Evolutionary conservation across 2,888 invertebrate species (phyloP).

Genomic region (Stenotaenia linearis): DNA sequence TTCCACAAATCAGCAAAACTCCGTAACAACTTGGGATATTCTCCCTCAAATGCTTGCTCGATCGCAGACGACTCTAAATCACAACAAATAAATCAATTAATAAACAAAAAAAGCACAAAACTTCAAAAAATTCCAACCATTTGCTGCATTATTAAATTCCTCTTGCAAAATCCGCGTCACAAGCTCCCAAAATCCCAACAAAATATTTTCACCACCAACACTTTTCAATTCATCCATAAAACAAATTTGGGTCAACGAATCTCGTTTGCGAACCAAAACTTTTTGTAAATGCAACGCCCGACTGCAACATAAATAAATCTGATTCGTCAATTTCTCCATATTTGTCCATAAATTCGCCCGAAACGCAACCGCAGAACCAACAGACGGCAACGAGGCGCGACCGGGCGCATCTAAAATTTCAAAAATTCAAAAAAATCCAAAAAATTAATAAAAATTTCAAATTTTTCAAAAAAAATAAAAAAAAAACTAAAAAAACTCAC

Average conservation of each 20-base stretch:
- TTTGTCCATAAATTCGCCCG: slow-evolving; percentile 76
- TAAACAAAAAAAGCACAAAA: background rate
- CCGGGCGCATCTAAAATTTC: slow-evolving; percentile 52
- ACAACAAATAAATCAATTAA: slow-evolving; percentile 28
- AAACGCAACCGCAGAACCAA: slow-evolving; percentile 56
- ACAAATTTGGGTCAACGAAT: slow-evolving; percentile 52
- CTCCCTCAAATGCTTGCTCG: slow-evolving; percentile 77
- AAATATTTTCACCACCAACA: slow-evolving; percentile 44
- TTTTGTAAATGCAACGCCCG: slow-evolving; percentile 51
- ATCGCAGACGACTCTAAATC: slow-evolving; percentile 53
- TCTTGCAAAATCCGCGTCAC: slow-evolving; percentile 51
- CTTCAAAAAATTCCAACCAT: slow-evolving; percentile 42
- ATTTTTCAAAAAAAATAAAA: too few relatives aligned
- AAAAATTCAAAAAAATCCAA: background rate
- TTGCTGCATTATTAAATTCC: slow-evolving; percentile 51
- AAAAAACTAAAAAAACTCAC: background rate
- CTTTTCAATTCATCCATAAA: slow-evolving; percentile 53
- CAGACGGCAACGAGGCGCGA: slow-evolving; percentile 55
- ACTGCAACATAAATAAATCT: slow-evolving; percentile 49
- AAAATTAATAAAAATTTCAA: too few relatives aligned
- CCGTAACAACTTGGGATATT: slow-evolving; percentile 78
- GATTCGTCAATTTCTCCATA: slow-evolving; percentile 76
- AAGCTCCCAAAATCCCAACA: slow-evolving; percentile 55
- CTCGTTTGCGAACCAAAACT: slow-evolving; percentile 52
- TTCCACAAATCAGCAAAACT: slow-evolving; percentile 70